Base-by-base conservation (phyloP, 2,113 vertebrate genomes). In the Tachysurus fulvidraco region DNA sequence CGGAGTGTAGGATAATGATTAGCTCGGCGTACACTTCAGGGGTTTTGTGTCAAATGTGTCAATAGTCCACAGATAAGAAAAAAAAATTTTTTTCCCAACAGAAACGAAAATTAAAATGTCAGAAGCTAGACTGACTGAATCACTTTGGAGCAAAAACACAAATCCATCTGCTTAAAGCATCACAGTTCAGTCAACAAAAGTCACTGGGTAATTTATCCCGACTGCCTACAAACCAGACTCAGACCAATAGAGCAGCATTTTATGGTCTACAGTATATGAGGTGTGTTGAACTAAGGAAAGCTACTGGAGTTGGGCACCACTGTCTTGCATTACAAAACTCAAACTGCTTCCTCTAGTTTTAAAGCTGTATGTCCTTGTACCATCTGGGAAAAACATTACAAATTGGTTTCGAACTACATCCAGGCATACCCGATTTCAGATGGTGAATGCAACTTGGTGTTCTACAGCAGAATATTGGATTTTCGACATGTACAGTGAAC, bases 31-130 rank as follows among this genome's bases (percentile, higher is more conserved):
- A 86, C 77, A 64, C 87, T n/a, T 81, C 21, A 85, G 84, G 87
- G 94, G 85, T 89, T 94, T 94, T 84, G 93, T 94, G 0, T 94
- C 93, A 14, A 89, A 91, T 19, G 73, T 88, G 0, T 93, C 93
- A 9, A 91, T n/a, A 54, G 57, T 81, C 92, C 91, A 60, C 93
- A 94, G 94, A n/a, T n/a, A n/a, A n/a, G n/a, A n/a, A n/a, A n/a
- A n/a, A n/a, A n/a, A n/a, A n/a, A n/a, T 28, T 87, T 73, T 36
- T 36, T 36, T 36, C 2, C 36, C 1, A 2, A 36, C 36, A 36
- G 36, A 36, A 36, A 36, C 36, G 36, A 36, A 36, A 36, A 36
- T 36, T 36, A 36, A 36, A 36, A 36, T 36, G 36, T 36, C 36
- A 36, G 36, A 36, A 36, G 36, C 36, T 36, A 36, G 36, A 36